Base-by-base conservation (phyloP, 2,888 invertebrate genomes). In the Cerastis leucographa region DNA sequence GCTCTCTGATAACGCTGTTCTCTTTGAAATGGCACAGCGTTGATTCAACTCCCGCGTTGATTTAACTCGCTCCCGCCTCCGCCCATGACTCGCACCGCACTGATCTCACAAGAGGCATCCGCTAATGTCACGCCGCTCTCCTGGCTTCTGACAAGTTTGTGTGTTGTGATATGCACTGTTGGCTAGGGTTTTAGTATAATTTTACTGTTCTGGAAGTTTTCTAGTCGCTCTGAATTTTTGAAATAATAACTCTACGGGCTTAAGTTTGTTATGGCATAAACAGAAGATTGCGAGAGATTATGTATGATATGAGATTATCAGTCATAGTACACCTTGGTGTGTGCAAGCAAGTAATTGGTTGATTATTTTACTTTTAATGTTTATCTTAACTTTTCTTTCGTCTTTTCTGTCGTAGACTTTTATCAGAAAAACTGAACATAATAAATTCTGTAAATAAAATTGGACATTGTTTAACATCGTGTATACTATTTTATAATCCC, bases 81-180 rank as follows among this genome's bases (percentile, higher is more conserved):
- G 59, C 54, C 42, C 64, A 17, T 76, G 19, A 19, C 65, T 76
- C 81, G 72, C 2, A 12, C 65, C 35, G 29, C 62, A 8, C 22
- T 42, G 44, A 56, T 80, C 49, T 64, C 67, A 72, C 72, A 62
- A 71, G 77, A 81, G 74, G 71, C 81, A 59, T 77, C 65, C 81
- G 69, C 85, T 88, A 86, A 87, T 87, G 89, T 86, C 85, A 88
- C 86, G 86, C 66, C 72, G 84, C 86, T 64, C 76, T 64, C 83
- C 71, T 71, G 76, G 56, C 66, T 85, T 79, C 76, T 74, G 74
- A 59, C 66, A 71, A 68, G 71, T 77, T 56, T 25, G 54, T 35
- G 62, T 76, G 77, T 77, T 74, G 46, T 85, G 81, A 81, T 84
- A 69, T 66, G 61, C 61, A 44, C n/a, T 64, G 51, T 62, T 65